These are phyloP conservation scores for Sakesphorus luctuosus DNA, from an alignment of 2,113 vertebrate species.

Conservation along the genomic window DNA sequence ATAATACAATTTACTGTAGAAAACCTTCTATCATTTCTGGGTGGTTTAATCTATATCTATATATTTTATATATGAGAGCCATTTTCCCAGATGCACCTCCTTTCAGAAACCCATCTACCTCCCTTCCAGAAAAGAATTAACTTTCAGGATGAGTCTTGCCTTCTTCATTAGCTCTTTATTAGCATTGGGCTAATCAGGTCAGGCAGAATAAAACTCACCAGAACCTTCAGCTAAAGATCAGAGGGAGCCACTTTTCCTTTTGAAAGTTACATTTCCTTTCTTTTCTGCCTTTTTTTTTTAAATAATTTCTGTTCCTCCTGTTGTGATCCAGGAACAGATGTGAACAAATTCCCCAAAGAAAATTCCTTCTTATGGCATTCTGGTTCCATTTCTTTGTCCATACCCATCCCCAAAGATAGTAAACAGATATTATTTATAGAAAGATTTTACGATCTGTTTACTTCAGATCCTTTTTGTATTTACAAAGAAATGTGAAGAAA, in stretches of 20 bases:
- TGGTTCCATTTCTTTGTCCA: slow-evolving; percentile 7
- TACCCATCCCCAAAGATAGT: neutral
- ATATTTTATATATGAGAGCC: neutral
- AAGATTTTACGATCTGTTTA: neutral
- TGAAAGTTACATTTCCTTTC: neutral
- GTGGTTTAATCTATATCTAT: neutral
- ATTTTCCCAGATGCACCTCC: neutral
- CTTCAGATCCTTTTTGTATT: neutral
- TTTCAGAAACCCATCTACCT: neutral
- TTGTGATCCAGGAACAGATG: slow-evolving; percentile 3
- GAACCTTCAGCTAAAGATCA: neutral
- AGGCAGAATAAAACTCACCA: neutral
- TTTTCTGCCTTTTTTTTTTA: neutral
- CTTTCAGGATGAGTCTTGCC: neutral
- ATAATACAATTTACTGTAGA: neutral
- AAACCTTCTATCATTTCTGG: neutral
- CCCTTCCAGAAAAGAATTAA: neutral
- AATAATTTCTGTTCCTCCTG: neutral
- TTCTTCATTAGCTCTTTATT: neutral
- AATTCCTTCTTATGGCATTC: neutral
- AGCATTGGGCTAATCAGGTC: neutral
- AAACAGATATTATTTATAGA: neutral
- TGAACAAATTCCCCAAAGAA: slow-evolving; percentile 44
- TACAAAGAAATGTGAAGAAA: neutral
- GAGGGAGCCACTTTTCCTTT: neutral